Evolutionary conservation across 2,113 vertebrate species (phyloP).

Genomic region (Burhinus bistriatus): DNA sequence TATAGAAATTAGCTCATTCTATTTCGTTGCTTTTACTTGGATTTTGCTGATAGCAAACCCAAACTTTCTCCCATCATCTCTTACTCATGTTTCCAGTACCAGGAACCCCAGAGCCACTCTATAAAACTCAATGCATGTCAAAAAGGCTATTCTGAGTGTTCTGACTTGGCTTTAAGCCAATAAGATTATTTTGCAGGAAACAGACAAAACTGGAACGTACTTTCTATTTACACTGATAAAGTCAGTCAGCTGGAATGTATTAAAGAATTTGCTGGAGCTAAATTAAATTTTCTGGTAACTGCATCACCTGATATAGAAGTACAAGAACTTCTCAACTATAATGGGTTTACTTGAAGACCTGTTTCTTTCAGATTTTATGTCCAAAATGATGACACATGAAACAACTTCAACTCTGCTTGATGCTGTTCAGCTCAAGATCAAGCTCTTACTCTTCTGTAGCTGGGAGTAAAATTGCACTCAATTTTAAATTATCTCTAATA

Average conservation of each 20-base stretch:
- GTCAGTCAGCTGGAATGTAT: constrained; percentile 58
- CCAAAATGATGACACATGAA: neutral
- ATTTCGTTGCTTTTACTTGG: neutral
- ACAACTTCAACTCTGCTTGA: neutral
- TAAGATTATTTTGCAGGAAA: constrained; percentile 12
- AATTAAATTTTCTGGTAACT: constrained; percentile 69
- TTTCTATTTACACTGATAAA: constrained; percentile 48
- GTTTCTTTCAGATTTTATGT: neutral
- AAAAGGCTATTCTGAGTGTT: neutral
- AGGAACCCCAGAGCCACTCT: neutral
- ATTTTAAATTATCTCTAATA: constrained; percentile 1
- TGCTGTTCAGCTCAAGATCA: neutral
- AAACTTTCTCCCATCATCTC: neutral
- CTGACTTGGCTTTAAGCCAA: neutral
- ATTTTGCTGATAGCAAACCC: neutral
- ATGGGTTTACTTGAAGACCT: neutral
- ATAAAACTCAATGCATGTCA: neutral
- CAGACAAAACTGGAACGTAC: neutral
- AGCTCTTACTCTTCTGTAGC: neutral
- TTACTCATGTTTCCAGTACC: neutral
- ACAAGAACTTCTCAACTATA: constrained; percentile 11
- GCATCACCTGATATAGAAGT: constrained; percentile 50
- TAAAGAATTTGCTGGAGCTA: constrained; percentile 57
- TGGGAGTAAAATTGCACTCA: neutral
- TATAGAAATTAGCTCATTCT: neutral